Base-by-base conservation (phyloP, 2,888 invertebrate genomes). In the Plusia festucae region DNA sequence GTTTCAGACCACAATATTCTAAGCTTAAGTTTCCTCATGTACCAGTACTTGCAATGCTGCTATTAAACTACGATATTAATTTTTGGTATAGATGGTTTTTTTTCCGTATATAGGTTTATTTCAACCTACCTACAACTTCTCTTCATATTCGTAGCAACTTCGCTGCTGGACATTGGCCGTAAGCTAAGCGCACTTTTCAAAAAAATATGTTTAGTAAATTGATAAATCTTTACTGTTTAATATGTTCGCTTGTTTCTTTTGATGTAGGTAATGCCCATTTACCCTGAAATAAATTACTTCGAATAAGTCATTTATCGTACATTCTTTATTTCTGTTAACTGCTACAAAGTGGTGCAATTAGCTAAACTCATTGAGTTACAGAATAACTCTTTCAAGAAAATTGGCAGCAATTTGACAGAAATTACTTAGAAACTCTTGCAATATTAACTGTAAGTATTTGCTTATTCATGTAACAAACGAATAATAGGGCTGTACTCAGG, bases 331-430 rank as follows among this genome's bases (percentile, higher is more conserved):
- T 65, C 72, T 53, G 64, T 67, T 70, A 71, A 73, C 71, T 64
- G 59, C 70, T 52, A 73, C 68, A 73, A 79, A 82, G 68, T 73
- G 72, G 57, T 53, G 68, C 63, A 73, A 79, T 79, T 73, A 71
- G 71, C 68, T 70, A 77, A 79, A 73, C 63, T 65, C 73, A 76
- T 70, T 70, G 65, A 68, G 68, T 73, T 77, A 66, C 72, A 62
- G 70, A 78, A 71, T 81, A 71, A 73, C 72, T 76, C 73, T 72
- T 77, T 77, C 52, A 65, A 79, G 71, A 68, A 81, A 82, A 82
- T 81, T 77, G 73, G 52, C 71, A 65, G 70, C 61, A 73, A 79
- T 79, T 76, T 70, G 40, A 52, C 65, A 72, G 49, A 59, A 73
- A 67, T 73, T 74, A 77, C 77, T 63, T 62, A 65, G 60, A 75